A percentile compares a stretch with the other conserved stretches of the same genome.
These are phyloP conservation scores for Riparia riparia DNA, from an alignment of 2,113 vertebrate species.

Conservation along the genomic window DNA sequence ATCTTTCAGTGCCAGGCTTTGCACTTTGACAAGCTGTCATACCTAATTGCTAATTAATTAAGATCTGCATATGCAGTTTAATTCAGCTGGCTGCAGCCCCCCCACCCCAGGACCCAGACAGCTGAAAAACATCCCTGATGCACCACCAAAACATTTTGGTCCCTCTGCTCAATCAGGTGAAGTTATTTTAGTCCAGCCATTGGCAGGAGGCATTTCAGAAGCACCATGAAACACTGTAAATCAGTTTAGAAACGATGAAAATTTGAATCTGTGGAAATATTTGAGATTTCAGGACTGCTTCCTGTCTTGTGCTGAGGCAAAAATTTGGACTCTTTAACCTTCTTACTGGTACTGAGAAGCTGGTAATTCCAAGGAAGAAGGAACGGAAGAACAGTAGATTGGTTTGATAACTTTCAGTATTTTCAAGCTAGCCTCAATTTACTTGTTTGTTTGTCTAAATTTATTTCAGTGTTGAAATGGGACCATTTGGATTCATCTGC, in stretches of 20 bases:
- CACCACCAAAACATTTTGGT: neutral
- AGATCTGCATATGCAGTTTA: constrained; percentile 1
- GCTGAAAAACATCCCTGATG: neutral
- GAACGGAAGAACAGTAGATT: neutral
- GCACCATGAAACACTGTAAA: neutral
- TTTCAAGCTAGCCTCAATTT: neutral
- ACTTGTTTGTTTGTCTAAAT: constrained; percentile 47
- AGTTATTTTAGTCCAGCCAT: neutral
- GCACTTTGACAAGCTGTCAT: constrained; percentile 17
- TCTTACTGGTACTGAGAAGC: neutral
- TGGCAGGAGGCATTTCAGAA: neutral
- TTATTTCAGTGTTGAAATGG: neutral
- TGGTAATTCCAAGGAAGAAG: neutral
- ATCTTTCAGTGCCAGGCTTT: neutral
- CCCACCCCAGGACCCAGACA: neutral
- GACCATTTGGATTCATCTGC: neutral
- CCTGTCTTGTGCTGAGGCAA: neutral
- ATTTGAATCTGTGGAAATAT: neutral
- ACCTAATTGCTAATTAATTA: constrained; percentile 51
- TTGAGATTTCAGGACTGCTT: neutral
- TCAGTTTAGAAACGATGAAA: neutral
- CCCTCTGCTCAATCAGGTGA: neutral
- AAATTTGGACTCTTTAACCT: neutral
- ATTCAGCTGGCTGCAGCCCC: neutral
- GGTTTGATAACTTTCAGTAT: neutral